Percentiles rank a stretch among this genome's conserved stretches.
phyloP scores from a whole-genome alignment of 2,797 vertebrate species.

The Megalops cyprinoides region DNA sequence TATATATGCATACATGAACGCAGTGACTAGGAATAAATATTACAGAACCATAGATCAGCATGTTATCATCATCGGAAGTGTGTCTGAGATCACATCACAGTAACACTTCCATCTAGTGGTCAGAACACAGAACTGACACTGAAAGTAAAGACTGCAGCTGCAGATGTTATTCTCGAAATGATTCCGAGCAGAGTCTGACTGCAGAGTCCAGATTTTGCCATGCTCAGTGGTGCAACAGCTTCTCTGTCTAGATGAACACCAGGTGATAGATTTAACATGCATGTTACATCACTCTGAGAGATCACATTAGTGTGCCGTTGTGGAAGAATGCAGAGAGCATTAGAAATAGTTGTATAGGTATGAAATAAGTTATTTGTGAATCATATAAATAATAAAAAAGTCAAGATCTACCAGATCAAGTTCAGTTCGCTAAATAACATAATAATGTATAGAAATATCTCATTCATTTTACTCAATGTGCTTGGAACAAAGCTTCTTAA shows the following conservation, averaged over 20 bases:
- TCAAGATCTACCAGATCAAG: too few relatives aligned
- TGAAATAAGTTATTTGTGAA: not conserved
- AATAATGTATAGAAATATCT: too few relatives aligned
- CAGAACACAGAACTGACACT: not conserved
- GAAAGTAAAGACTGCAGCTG: not conserved
- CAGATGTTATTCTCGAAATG: not conserved
- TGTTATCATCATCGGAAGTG: too few relatives aligned
- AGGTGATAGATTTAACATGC: not conserved
- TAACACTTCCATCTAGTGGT: conserved; percentile 65
- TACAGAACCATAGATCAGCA: too few relatives aligned
- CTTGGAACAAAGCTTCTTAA: too few relatives aligned
- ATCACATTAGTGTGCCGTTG: too few relatives aligned
- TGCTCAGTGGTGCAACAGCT: not conserved
- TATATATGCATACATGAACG: too few relatives aligned
- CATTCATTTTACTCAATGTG: too few relatives aligned
- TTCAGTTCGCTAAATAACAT: too few relatives aligned
- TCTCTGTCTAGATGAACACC: not conserved
- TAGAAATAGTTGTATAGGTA: too few relatives aligned
- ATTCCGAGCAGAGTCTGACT: not conserved
- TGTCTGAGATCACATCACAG: not conserved
- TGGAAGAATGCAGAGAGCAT: too few relatives aligned
- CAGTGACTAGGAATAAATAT: too few relatives aligned
- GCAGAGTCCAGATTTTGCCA: not conserved
- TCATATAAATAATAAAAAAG: not conserved
- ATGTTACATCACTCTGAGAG: not conserved